phyloP scores from a whole-genome alignment of 1,140 invertebrate species.

The Acyrthosiphon pisum region DNA sequence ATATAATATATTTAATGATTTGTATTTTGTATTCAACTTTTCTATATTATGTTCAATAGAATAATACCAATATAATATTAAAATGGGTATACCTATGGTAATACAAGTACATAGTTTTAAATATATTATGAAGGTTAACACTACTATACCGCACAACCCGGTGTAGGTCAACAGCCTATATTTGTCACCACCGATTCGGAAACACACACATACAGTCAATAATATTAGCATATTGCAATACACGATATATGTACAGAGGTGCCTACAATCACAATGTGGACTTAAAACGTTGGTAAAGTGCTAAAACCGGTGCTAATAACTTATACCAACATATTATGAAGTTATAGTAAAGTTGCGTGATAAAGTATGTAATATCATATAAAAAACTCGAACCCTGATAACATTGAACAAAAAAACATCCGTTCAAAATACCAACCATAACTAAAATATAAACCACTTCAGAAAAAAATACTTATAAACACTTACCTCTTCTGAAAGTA shows the following conservation, averaged over 20 bases:
- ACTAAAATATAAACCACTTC: not conserved
- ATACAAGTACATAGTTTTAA: too few species aligned
- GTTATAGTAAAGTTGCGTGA: rapidly evolving
- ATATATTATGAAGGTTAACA: too few species aligned
- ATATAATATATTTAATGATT: too few species aligned
- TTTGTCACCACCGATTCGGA: too few species aligned
- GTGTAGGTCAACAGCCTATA: too few species aligned
- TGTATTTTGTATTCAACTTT: too few species aligned
- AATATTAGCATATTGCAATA: too few species aligned
- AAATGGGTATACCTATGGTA: too few species aligned
- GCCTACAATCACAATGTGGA: not conserved
- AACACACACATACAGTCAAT: too few species aligned
- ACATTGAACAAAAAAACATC: not conserved
- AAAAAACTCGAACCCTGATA: not conserved
- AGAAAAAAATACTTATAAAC: not conserved
- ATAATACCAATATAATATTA: too few species aligned
- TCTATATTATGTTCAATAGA: too few species aligned
- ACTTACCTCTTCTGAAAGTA: not conserved
- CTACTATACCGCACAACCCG: too few species aligned
- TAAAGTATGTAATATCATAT: not conserved
- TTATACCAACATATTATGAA: not conserved
- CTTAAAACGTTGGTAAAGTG: not conserved
- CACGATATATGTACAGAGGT: not conserved
- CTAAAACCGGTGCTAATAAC: not conserved
- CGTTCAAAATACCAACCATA: not conserved